Conservation (phyloP, 2,888 invertebrate species). For the Macrophya annulata region DNA sequence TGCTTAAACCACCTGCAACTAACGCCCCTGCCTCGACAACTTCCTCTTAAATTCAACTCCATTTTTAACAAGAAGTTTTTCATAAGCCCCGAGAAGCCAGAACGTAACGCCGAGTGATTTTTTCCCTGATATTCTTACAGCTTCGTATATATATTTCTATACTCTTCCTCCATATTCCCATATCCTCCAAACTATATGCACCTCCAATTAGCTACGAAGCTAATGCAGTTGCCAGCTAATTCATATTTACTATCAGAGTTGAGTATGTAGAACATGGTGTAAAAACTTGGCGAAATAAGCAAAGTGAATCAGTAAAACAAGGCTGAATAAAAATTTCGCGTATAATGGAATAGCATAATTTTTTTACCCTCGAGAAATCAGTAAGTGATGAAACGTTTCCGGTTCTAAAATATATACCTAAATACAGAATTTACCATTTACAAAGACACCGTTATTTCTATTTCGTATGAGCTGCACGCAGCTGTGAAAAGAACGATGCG, state of each 20-base stretch:
- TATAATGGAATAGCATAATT: neutral
- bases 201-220: neutral
- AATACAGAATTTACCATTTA: neutral
- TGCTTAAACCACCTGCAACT: constrained; percentile 62
- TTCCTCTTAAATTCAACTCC: constrained; percentile 35
- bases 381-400: neutral
- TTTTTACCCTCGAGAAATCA: neutral
- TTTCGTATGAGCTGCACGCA: neutral
- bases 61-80: constrained; percentile 36
- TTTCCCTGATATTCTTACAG: constrained; percentile 10
- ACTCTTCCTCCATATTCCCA: neutral
- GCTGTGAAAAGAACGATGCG: constrained; percentile 27
- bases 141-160: neutral
- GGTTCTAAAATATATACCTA: neutral
- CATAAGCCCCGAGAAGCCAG: constrained; percentile 25
- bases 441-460: neutral
- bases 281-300: neutral
- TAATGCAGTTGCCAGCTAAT: neutral
- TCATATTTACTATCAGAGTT: neutral
- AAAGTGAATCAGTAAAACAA: neutral
- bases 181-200: neutral
- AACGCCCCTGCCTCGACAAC: constrained; percentile 32
- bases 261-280: neutral
- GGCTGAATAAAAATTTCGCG: neutral
- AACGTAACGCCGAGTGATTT: constrained; percentile 16